Evolutionary conservation across 2,113 vertebrate genomes (phyloP), one percentile per base, ranked within the genome.

Genomic region (Guaruba guarouba): DNA sequence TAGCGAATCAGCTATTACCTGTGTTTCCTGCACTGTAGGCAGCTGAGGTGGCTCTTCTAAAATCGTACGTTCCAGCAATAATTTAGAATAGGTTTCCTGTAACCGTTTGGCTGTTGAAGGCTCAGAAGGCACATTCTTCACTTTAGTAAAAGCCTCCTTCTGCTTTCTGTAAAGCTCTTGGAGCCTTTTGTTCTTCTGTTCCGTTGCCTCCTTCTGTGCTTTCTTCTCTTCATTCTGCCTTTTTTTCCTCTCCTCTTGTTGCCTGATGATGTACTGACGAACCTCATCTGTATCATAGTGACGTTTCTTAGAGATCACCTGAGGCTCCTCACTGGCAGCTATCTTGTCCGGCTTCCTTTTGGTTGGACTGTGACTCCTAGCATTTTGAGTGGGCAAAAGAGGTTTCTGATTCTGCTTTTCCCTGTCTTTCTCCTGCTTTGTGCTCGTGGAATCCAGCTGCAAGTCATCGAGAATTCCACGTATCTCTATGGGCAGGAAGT

Each of bases 81-180:
- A 94, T 89, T 99, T 99, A 74, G 98, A 99, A 86, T 99, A 99
- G 10, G 99, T 99, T 67, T 99, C 99, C 78, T 98, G 97, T 75
- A 98, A 93, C 57, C 82, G 96, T 63, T 93, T 97, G n/a, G 96
- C 86, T 98, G 98, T 96, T 28, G 98, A 97, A 49, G 95, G 95
- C 54, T 98, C 98, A 81, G 95, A 77, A 71, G 93, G 85, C 8
- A 88, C 57, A 3, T 81, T 96, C 93, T 97, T 98, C 64, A 81
- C 89, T 97, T 98, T 94, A 89, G 85, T 49, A 44, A 98, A 96
- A 71, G 97, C 98, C 80, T 98, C 98, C 68, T 97, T 98, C 94
- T 99, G 99, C 95, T 98, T 99, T 94, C 97, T 98, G 96, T 99
- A 99, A 59, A 99, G 98, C 92, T 99, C 99, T 85, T 99, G 98